Percentiles rank a stretch among this genome's conserved stretches.
These are phyloP conservation scores for Stichodactyla mertensii DNA, from an alignment of 64 coral and sea anemone genomes.

Conservation along the genomic window DNA sequence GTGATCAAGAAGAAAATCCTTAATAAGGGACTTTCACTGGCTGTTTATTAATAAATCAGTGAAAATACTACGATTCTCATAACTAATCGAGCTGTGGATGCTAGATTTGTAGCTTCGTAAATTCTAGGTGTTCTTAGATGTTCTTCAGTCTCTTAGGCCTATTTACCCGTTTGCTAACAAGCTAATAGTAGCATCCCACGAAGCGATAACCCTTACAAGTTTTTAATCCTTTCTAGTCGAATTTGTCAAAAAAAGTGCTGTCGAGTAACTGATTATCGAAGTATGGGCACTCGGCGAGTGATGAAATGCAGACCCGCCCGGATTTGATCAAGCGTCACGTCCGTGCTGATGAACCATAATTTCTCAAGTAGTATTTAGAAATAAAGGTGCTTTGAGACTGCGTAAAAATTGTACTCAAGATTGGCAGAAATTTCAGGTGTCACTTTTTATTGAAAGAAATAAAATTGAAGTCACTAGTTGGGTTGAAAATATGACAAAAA, in stretches of 20 bases:
- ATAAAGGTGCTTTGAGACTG: too few relatives aligned
- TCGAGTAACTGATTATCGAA: too few relatives aligned
- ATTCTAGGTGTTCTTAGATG: not conserved
- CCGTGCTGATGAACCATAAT: too few relatives aligned
- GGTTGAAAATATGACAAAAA: not conserved
- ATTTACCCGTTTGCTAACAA: not conserved
- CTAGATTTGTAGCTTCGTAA: not conserved
- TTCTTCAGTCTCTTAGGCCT: not conserved
- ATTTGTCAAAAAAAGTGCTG: not conserved
- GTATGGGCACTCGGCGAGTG: too few relatives aligned
- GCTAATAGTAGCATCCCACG: not conserved
- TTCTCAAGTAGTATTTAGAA: too few relatives aligned
- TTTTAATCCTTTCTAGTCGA: not conserved
- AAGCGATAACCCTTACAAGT: not conserved
- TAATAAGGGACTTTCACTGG: not conserved
- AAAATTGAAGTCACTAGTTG: not conserved
- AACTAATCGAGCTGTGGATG: not conserved
- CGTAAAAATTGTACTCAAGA: too few relatives aligned
- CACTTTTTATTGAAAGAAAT: not conserved
- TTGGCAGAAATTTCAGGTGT: too few relatives aligned
- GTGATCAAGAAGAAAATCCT: not conserved
- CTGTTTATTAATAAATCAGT: not conserved
- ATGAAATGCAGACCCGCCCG: too few relatives aligned
- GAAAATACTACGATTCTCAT: not conserved
- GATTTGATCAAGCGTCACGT: too few relatives aligned